Evolutionary conservation across 2,797 vertebrate species (phyloP).

Genomic region (Pteronotus mesoamericanus): DNA sequence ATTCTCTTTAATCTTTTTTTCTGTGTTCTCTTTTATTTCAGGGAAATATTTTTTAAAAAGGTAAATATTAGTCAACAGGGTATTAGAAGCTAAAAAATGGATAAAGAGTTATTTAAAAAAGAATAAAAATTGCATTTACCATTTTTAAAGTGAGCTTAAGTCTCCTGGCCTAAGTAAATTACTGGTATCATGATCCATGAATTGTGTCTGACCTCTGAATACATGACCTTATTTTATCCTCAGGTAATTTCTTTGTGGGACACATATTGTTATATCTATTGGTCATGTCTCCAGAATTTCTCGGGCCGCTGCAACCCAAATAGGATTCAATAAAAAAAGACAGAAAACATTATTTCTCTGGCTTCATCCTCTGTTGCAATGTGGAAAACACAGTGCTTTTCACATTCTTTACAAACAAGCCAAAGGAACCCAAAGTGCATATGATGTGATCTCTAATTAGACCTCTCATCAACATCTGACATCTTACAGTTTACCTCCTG

Average conservation of each 20-base stretch:
- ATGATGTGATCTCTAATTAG: not conserved
- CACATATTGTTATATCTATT: not conserved
- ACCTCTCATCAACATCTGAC: not conserved
- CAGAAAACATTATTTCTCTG: not conserved
- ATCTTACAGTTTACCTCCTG: not conserved
- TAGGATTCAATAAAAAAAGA: not conserved
- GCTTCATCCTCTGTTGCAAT: not conserved
- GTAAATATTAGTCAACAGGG: not conserved
- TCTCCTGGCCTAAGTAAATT: not conserved
- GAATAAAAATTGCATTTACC: not conserved
- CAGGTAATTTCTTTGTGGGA: not conserved
- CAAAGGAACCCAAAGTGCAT: too few species aligned
- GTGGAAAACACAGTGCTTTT: not conserved
- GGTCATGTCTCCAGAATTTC: not conserved
- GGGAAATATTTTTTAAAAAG: not conserved
- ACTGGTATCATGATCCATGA: not conserved
- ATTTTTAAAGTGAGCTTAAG: not conserved
- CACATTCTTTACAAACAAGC: not conserved
- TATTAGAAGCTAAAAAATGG: not conserved
- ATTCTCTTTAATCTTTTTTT: not conserved
- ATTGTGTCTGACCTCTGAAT: not conserved
- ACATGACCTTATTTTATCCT: not conserved
- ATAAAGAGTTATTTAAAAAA: not conserved
- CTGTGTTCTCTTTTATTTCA: not conserved
- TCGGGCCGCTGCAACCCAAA: not conserved